Percentiles rank a stretch among this genome's conserved stretches.
phyloP scores from a whole-genome alignment of 1,140 invertebrate species.

The Stenopsyche tienmushanensis region DNA sequence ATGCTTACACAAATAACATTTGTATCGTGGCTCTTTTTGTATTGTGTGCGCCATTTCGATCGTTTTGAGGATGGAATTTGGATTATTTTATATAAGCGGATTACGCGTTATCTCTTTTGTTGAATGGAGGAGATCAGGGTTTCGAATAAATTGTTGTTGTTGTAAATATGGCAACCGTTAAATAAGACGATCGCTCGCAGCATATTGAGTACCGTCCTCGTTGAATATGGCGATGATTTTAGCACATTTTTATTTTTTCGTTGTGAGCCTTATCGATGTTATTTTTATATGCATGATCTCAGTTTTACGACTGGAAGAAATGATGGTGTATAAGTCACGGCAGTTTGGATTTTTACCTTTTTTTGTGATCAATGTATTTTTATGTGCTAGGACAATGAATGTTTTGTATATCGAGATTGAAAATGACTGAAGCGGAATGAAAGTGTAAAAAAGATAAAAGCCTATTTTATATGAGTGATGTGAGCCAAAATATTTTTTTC shows the following conservation, averaged over 20 bases:
- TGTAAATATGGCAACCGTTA: too few relatives aligned
- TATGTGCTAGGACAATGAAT: conserved; percentile 42
- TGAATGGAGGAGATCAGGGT: too few relatives aligned
- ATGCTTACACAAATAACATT: too few relatives aligned
- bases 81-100: too few relatives aligned
- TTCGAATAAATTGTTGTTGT: too few relatives aligned
- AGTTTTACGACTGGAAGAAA: conserved; percentile 20
- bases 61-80: too few relatives aligned
- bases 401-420: conserved; percentile 37
- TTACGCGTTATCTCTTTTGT: not conserved
- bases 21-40: too few relatives aligned
- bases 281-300: conserved; percentile 32
- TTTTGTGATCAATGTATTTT: conserved; percentile 38
- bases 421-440: conserved; percentile 35
- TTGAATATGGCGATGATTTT: too few relatives aligned
- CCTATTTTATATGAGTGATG: conserved; percentile 38
- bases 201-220: too few relatives aligned
- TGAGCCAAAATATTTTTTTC: conserved; percentile 40
- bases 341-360: conserved; percentile 21
- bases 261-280: not conserved
- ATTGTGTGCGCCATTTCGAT: too few relatives aligned
- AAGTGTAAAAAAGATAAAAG: conserved; percentile 30
- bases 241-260: not conserved
- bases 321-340: conserved; percentile 15
- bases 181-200: too few relatives aligned